Base-by-base conservation (phyloP, 2,888 invertebrate species). In the Papilio protenor region DNA sequence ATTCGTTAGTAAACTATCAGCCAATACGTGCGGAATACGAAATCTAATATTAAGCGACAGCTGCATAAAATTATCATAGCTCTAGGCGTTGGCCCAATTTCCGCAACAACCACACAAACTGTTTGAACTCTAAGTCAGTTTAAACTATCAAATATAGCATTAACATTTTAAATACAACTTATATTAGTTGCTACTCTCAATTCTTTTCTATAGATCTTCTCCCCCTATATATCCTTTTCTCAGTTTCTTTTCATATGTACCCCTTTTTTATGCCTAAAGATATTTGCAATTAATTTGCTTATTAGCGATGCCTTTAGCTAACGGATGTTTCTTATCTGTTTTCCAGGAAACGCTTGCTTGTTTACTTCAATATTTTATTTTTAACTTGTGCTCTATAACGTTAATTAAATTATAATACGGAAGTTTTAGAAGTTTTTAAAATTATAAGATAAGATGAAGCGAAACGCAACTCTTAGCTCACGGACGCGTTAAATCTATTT, bases 401-500 rank as follows among this genome's bases (percentile, higher is more conserved):
- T 33, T 40, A 40, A 40, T 40, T 40, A 40, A 52, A 52, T 21
- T 57, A 16, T 23, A 59, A 59, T 59, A 23, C 14, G 18, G 6
- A n/a, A 52, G 10, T 52, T 18, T 16, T 18, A 23, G 8, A 57
- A 11, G 12, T 59, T 23, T 59, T 61, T 27, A 61, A 14, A 14
- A 1, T 4, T 33, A 27, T 2, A 21, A n/a, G 14, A 27, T n/a
- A n/a, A 66, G 3, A 45, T 45, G 45, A n/a, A 61, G 64, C 27
- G 27, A 33, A 64, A 64, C 40, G n/a, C 66, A 14, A 45, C 66
- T 14, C 16, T 61, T 49, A 16, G 27, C 40, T 18, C 64, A 69
- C 69, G 59, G 55, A 59, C 59, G 59, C 27, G 59, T 59, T 57
- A 49, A 77, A 70, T 27, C 52, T 77, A 70, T 77, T 70, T 77